These are phyloP conservation scores for Sarcophaga subvicina DNA, from an alignment of 2,888 invertebrate species.

Conservation along the genomic window DNA sequence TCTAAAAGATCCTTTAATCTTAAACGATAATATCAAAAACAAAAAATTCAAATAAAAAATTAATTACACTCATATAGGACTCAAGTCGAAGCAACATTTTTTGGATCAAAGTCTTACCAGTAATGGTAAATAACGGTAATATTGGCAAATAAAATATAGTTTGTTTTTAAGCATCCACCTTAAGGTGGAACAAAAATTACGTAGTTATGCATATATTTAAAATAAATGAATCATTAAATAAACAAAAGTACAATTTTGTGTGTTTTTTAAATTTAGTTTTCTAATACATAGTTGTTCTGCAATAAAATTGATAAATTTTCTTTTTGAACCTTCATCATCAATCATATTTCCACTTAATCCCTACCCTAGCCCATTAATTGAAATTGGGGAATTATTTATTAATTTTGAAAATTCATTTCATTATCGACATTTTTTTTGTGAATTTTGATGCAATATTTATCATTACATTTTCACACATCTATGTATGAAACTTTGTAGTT, in stretches of 20 bases:
- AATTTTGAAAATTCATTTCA: too few species aligned
- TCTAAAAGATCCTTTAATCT: conserved; percentile 2
- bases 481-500: too few species aligned
- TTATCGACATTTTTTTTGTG: too few species aligned
- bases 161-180: conserved; percentile 38
- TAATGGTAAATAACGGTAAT: background rate
- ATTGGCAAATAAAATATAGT: conserved; percentile 22
- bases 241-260: background rate
- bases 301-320: too few species aligned
- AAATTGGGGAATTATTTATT: too few species aligned
- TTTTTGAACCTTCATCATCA: too few species aligned
- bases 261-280: too few species aligned
- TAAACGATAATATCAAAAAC: background rate
- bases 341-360: too few species aligned
- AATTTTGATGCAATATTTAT: too few species aligned
- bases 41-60: background rate
- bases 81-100: conserved; percentile 2
- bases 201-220: conserved; percentile 31
- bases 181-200: conserved; percentile 31
- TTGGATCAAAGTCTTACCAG: background rate
- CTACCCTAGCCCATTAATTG: too few species aligned
- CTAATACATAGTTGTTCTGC: too few species aligned
- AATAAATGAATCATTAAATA: conserved; percentile 21
- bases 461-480: too few species aligned
- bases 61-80: background rate